phyloP scores from a whole-genome alignment of 2,888 invertebrate genomes.

The Meganola albula region DNA sequence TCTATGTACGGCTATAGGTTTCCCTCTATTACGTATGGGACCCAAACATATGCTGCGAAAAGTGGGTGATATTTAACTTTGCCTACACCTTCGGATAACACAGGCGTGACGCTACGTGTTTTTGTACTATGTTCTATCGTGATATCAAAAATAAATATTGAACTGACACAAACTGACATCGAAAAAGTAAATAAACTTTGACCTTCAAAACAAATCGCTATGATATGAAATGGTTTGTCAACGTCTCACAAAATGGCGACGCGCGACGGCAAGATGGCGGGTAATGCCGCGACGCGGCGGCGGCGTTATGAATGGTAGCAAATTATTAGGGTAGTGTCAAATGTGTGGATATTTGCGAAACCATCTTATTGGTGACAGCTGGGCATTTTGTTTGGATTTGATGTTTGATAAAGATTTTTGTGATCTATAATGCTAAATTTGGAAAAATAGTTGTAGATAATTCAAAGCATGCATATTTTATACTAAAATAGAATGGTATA shows the following conservation, averaged over 20 bases:
- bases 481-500: no score
- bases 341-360: constrained; percentile 30
- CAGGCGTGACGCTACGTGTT: no score
- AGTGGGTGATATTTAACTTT: no score
- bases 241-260: constrained; percentile 50
- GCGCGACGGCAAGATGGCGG: constrained; percentile 39
- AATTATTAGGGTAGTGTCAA: constrained; percentile 41
- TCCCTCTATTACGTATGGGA: no score
- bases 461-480: constrained; percentile 13
- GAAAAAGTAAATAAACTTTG: constrained; percentile 1
- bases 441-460: constrained; percentile 17
- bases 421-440: constrained; percentile 16
- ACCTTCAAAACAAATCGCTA: constrained; percentile 22
- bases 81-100: no score
- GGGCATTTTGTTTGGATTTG: background rate
- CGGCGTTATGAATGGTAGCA: constrained; percentile 44
- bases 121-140: no score
- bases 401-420: no score
- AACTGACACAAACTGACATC: no score
- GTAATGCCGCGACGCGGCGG: constrained; percentile 43
- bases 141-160: no score
- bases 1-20: no score
- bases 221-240: constrained; percentile 66
- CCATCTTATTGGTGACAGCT: background rate
- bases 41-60: no score